These are phyloP conservation scores for Taenaris catops DNA, from an alignment of 2,888 invertebrate genomes.

Conservation along the genomic window DNA sequence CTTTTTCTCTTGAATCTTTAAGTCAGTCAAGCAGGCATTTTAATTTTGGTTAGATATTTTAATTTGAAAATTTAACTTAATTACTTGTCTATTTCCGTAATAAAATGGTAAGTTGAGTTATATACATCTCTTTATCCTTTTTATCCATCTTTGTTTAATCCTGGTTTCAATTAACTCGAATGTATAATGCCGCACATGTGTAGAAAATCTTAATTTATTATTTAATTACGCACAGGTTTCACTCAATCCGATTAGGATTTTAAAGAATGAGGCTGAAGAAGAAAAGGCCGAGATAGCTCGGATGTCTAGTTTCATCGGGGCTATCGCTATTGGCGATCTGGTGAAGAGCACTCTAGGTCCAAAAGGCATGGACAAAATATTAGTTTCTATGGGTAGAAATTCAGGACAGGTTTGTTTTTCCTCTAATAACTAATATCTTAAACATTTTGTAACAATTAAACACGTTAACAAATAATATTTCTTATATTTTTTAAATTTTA, in stretches of 20 bases:
- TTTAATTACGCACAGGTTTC: conserved; percentile 81
- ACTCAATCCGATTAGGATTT: conserved; percentile 95
- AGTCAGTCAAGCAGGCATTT: neutral
- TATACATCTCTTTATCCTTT: no score
- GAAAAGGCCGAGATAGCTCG: conserved; percentile 98
- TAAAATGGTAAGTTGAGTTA: neutral
- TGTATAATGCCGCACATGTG: conserved; percentile 27
- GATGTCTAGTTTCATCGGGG: conserved; percentile 98
- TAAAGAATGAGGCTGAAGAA: conserved; percentile 98
- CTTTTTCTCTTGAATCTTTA: no score
- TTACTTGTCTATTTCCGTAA: neutral
- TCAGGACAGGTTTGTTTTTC: conserved; percentile 80
- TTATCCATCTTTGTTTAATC: no score
- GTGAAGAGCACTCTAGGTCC: conserved; percentile 99
- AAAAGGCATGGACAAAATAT: conserved; percentile 98
- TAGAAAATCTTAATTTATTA: conserved; percentile 18
- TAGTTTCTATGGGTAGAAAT: conserved; percentile 89
- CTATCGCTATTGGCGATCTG: conserved; percentile 98
- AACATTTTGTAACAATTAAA: neutral
- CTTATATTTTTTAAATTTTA: conserved; percentile 1
- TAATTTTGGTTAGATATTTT: neutral
- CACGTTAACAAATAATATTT: neutral
- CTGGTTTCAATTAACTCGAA: no score
- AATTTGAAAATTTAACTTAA: neutral
- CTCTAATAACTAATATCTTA: neutral